Evolutionary conservation across 2,888 invertebrate genomes (phyloP), one percentile per base, ranked within the genome.

Genomic region (Patella depressa): DNA sequence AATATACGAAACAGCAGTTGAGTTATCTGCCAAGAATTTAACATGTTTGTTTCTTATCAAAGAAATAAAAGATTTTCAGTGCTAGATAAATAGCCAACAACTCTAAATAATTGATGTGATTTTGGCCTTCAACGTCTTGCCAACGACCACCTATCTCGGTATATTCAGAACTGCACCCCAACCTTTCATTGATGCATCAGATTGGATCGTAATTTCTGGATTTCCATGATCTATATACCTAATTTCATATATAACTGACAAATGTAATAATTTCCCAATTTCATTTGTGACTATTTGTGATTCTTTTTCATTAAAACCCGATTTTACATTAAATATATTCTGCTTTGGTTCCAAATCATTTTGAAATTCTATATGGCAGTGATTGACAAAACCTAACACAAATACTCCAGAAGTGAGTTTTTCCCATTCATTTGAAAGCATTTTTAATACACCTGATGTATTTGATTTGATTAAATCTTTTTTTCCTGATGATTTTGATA

Each of bases 101-200:
- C n/a, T n/a, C n/a, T n/a, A n/a, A n/a, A n/a, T n/a, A n/a, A n/a
- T 19, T 65, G 19, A 65, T 65, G 65, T 65, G 65, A 24, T 65
- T n/a, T 9, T 65, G n/a, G 9, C 65, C 24, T 65, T 65, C 19
- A 19, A 1, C 11, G 12, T 65, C 65, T 11, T 19, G 19, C 65
- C 65, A 65, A 19, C 65, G n/a, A 65, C 65, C 65, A 19, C 65
- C 65, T 65, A 65, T 65, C 4, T 34, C 34, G 4, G 34, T 34
- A 34, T 0, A n/a, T n/a, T n/a, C n/a, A n/a, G n/a, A 59, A 59
- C 59, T 19, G 59, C 59, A 59, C 59, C 59, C 59, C 59, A 59
- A n/a, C 59, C 59, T 19, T 17, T 19, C 59, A 59, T 19, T 19
- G n/a, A 19, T 9, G 19, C 59, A 59, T 59, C 59, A 19, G 59